Base-by-base conservation (phyloP, 1,140 invertebrate genomes). In the Anoplolepis gracilipes region DNA sequence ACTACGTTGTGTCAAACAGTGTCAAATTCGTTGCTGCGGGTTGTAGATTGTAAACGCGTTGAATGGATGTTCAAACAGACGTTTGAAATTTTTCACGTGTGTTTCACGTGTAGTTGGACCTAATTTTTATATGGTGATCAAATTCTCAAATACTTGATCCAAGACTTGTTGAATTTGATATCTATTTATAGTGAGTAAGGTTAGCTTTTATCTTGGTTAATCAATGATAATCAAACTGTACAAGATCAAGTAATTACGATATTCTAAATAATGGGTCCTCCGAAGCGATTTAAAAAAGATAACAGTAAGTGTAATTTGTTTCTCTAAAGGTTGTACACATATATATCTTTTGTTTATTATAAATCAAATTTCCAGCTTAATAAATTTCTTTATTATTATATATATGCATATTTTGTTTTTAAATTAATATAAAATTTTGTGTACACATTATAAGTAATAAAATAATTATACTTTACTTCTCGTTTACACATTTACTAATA, bases 221-320 rank as follows among this genome's bases (percentile, higher is more conserved):
- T n/a, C n/a, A n/a, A n/a, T n/a, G n/a, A n/a, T n/a, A n/a, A n/a
- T n/a, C n/a, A n/a, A n/a, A 36, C 11, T 42, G 10, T 42, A 42
- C 10, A 10, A 42, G 2, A 42, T 0, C 1, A 42, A 42, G 39
- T 11, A 36, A 39, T 59, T 39, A 39, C 11, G 6, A 8, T 36
- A 5, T 93, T 22, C 11, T 53, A 39, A 67, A 85, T 22, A 90
- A 96, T 96, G 95, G 95, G 94, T 33, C 95, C 95, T 1, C 95
- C 95, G 5, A 96, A 96, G 87, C 92, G 95, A 25, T 91, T 93
- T 8, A 94, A 93, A 82, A 94, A 93, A 86, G 94, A 95, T 61
- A 91, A 90, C 77, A 92, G 94, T 94, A 93, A 16, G 46, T 25
- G 46, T 91, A 90, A 86, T 65, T 72, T 33, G 36, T 39, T 79